Evolutionary conservation across 92 coral and sea anemone genomes (phyloP).

Genomic region (Palythoa caribaeorum): DNA sequence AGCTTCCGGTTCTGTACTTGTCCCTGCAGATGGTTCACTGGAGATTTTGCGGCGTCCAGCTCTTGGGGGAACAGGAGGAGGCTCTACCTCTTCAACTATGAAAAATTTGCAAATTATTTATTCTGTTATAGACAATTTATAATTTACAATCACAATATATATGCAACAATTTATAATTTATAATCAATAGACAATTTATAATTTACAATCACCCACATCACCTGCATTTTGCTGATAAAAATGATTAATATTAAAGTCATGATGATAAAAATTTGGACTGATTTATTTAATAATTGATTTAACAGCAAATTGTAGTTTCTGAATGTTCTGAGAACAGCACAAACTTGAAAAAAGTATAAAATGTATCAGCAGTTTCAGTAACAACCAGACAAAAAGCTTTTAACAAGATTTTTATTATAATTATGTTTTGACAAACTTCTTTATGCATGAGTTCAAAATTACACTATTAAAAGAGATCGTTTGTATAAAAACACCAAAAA

Average conservation of each 20-base stretch:
- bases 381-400: neutral
- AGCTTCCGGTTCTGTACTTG: neutral
- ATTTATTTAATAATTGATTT: neutral
- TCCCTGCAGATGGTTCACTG: slow-evolving; percentile 49
- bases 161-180: too few species aligned
- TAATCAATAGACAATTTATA: too few species aligned
- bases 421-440: too few species aligned
- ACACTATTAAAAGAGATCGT: too few species aligned
- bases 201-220: too few species aligned
- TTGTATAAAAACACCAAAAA: too few species aligned
- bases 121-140: neutral
- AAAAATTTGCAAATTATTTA: neutral
- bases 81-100: slow-evolving; percentile 66
- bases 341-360: neutral
- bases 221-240: neutral
- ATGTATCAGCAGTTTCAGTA: too few species aligned
- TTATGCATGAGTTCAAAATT: too few species aligned
- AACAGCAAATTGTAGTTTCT: neutral
- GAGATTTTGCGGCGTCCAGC: slow-evolving; percentile 50
- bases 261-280: neutral
- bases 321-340: neutral
- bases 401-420: too few species aligned
- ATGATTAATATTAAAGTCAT: neutral
- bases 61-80: slow-evolving; percentile 83
- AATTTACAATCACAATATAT: neutral